These are phyloP conservation scores for Meriones unguiculatus DNA, from an alignment of 2,113 vertebrate species.

Conservation along the genomic window DNA sequence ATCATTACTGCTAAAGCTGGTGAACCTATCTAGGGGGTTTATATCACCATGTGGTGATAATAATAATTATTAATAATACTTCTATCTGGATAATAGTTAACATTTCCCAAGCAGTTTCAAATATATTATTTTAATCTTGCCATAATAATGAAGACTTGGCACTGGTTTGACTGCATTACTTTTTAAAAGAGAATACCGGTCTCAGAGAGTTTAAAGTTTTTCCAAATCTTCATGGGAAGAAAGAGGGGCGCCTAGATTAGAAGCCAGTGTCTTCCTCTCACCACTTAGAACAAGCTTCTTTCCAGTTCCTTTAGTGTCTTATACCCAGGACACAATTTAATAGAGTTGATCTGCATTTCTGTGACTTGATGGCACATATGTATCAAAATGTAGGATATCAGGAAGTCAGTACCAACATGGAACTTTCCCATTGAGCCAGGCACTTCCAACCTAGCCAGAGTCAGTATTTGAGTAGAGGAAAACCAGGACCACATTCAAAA, in stretches of 20 bases:
- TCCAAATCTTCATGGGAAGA: neutral
- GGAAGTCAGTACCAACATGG: neutral
- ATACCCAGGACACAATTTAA: neutral
- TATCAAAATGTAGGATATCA: neutral
- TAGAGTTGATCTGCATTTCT: neutral
- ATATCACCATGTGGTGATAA: neutral
- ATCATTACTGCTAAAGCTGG: constrained; percentile 22
- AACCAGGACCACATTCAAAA: neutral
- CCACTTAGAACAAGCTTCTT: neutral
- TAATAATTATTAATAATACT: constrained; percentile 43
- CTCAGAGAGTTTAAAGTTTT: constrained; percentile 10
- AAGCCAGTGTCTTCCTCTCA: neutral
- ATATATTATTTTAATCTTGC: constrained; percentile 36
- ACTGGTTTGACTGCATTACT: neutral
- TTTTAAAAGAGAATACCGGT: neutral
- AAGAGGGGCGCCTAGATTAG: neutral
- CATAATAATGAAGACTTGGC: neutral
- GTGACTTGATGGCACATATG: neutral
- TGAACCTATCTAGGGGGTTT: neutral
- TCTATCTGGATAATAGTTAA: neutral
- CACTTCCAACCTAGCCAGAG: neutral
- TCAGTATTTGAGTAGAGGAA: neutral
- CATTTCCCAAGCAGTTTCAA: constrained; percentile 61
- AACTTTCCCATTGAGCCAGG: neutral
- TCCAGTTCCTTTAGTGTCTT: neutral